Conservation (phyloP, 1,140 invertebrate genomes). For the Liolophura sinensis region DNA sequence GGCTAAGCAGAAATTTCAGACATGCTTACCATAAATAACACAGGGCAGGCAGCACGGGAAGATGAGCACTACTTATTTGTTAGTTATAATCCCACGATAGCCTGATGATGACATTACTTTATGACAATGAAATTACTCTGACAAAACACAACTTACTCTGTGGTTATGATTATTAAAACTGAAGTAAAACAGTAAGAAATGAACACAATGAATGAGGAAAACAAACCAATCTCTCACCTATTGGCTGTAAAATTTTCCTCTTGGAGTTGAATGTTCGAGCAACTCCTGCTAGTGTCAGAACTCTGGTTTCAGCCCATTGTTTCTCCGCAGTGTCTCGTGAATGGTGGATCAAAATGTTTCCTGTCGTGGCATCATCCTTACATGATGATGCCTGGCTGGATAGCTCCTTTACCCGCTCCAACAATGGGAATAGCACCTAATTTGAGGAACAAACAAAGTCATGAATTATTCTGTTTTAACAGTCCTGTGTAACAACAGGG, state of each 20-base stretch:
- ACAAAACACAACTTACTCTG: no score
- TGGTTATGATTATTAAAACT: no score
- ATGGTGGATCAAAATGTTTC: constrained; percentile 97
- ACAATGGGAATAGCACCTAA: constrained; percentile 89
- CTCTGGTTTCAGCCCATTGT: constrained; percentile 99
- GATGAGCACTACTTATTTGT: no score
- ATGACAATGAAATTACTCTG: no score
- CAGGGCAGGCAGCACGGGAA: no score
- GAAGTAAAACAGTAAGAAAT: no score
- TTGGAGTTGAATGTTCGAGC: constrained; percentile 87
- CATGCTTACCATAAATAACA: no score
- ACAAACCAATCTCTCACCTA: constrained; percentile 62
- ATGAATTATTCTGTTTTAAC: not conserved
- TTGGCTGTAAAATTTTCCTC: constrained; percentile 77
- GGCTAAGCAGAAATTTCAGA: no score
- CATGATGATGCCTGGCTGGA: constrained; percentile 92
- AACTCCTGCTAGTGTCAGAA: constrained; percentile 75
- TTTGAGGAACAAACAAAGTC: constrained; percentile 9
- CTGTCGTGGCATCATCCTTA: constrained; percentile 76
- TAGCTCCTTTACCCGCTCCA: constrained; percentile 88
- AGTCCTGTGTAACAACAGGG: not conserved
- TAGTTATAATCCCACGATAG: no score
- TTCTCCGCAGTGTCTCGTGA: constrained; percentile 98
- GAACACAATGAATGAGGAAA: no score
- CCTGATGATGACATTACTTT: no score